A percentile compares a stretch with the other conserved stretches of the same genome.
phyloP scores from a whole-genome alignment of 2,888 invertebrate genomes.

The Melangyna quadrimaculata region DNA sequence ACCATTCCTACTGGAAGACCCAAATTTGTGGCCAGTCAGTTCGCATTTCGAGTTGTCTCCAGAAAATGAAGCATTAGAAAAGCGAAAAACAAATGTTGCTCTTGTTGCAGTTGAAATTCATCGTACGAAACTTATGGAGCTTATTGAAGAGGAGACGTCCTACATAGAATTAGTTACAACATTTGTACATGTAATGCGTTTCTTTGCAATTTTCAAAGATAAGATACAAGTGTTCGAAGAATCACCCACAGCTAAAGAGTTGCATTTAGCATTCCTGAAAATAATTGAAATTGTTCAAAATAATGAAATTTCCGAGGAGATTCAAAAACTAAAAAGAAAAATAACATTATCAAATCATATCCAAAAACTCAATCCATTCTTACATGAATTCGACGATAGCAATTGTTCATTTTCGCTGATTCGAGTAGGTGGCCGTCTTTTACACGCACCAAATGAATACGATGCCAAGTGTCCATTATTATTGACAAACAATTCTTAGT shows the following conservation, averaged over 20 bases:
- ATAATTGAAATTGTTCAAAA: not conserved
- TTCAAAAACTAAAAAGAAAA: not conserved
- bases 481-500: not conserved
- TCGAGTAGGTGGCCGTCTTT: no score
- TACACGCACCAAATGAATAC: not conserved
- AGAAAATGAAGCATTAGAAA: not conserved
- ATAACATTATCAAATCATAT: not conserved
- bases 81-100: not conserved
- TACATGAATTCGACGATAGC: no score
- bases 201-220: constrained; percentile 76
- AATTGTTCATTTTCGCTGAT: no score
- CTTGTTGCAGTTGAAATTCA: not conserved
- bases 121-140: not conserved
- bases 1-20: not conserved
- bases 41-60: not conserved
- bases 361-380: no score
- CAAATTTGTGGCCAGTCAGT: not conserved
- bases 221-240: not conserved
- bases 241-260: not conserved
- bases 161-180: no score
- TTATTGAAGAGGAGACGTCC: no score
- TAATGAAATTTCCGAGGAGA: not conserved
- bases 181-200: no score
- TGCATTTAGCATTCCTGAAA: not conserved
- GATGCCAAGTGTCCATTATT: not conserved